Evolutionary conservation across 2,113 vertebrate genomes (phyloP).

Genomic region (Corythoichthys haematopterus): DNA sequence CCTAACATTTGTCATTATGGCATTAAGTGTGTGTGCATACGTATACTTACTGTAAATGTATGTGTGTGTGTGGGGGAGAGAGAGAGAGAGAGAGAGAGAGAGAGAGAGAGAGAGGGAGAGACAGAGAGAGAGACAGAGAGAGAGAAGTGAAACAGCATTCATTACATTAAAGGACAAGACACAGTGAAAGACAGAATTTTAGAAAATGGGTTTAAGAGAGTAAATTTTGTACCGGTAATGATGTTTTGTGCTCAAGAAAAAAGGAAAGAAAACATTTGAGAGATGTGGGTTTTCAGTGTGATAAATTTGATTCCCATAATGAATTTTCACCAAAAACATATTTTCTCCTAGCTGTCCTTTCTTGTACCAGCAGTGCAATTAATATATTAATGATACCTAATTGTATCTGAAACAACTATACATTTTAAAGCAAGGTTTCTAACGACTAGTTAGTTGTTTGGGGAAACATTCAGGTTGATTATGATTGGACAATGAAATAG

Average conservation of each 20-base stretch:
- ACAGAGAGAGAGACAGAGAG: slow-evolving; percentile 19
- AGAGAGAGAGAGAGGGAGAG: slow-evolving; percentile 2
- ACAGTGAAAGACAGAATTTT: slow-evolving; percentile 37
- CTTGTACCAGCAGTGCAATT: not conserved
- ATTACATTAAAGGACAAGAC: slow-evolving; percentile 16
- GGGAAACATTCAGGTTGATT: not conserved
- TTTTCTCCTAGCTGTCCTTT: not conserved
- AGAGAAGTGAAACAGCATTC: not conserved
- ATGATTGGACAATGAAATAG: not conserved
- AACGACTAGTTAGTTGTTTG: not conserved
- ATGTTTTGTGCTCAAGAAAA: slow-evolving; percentile 21
- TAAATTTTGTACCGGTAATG: not conserved
- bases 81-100: slow-evolving; percentile 19
- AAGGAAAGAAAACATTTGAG: not conserved
- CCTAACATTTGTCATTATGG: slow-evolving; percentile 64
- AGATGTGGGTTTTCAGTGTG: not conserved
- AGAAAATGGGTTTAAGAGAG: slow-evolving; percentile 7
- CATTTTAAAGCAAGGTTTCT: not conserved
- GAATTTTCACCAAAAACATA: not conserved
- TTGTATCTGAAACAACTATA: not conserved
- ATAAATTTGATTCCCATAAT: slow-evolving; percentile 1
- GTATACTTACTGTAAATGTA: not conserved
- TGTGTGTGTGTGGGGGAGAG: slow-evolving; percentile 4
- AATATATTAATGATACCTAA: not conserved
- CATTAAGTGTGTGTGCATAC: slow-evolving; percentile 18